Evolutionary conservation across 2,797 vertebrate genomes (phyloP).

Genomic region (Schizothorax lantsangensis): DNA sequence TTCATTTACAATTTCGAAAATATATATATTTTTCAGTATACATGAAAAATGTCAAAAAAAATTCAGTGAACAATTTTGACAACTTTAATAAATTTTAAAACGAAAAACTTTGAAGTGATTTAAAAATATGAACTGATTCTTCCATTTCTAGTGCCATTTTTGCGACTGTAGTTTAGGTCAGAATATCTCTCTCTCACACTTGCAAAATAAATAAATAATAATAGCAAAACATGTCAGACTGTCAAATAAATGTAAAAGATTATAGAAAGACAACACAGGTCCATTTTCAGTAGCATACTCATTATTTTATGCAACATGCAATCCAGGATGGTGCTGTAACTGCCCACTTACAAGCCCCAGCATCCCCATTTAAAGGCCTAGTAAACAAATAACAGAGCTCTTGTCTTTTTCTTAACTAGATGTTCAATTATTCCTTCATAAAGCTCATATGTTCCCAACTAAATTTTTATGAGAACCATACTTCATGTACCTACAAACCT

Average conservation of each 20-base stretch:
- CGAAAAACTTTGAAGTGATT: background rate
- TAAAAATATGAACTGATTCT: background rate
- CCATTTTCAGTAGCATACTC: background rate
- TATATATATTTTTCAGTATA: background rate
- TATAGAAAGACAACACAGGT: background rate
- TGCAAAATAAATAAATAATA: background rate
- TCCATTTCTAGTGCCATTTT: background rate
- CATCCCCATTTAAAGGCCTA: constrained; percentile 9
- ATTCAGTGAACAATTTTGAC: background rate
- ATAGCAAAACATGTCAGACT: background rate
- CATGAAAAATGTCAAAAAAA: background rate
- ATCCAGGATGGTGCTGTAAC: constrained; percentile 29
- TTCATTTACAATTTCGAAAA: background rate
- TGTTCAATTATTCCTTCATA: constrained; percentile 61
- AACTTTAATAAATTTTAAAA: background rate
- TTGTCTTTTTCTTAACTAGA: constrained; percentile 51
- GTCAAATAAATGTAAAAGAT: background rate
- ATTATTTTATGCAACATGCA: background rate
- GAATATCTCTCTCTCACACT: no score
- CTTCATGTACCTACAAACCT: constrained; percentile 51
- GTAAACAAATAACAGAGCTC: constrained; percentile 38
- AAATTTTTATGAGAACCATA: constrained; percentile 62
- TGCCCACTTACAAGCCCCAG: constrained; percentile 24
- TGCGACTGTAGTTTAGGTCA: background rate
- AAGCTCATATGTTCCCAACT: constrained; percentile 61